phyloP scores from a whole-genome alignment of 1,140 invertebrate species.

The Philaenus spumarius region DNA sequence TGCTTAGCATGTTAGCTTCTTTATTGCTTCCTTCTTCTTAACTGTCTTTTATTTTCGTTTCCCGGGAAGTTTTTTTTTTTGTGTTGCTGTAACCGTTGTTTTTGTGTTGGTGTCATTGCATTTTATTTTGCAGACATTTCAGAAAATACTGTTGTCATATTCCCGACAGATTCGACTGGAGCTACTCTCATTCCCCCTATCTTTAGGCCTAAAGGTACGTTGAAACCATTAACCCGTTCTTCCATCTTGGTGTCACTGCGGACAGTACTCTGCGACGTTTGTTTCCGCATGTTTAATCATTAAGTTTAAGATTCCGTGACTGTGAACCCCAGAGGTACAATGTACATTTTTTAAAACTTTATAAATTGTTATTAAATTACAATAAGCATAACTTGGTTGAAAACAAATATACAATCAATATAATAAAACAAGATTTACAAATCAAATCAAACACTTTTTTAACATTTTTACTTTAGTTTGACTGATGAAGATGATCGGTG shows the following conservation, averaged over 20 bases:
- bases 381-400: too few species aligned
- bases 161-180: slow-evolving; percentile 70
- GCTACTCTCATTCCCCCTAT: slow-evolving; percentile 61
- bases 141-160: slow-evolving; percentile 69
- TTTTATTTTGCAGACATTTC: slow-evolving; percentile 63
- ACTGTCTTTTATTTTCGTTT: slow-evolving; percentile 8
- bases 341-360: too few species aligned
- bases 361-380: too few species aligned
- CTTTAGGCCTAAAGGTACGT: slow-evolving; percentile 63
- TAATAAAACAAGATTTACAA: too few species aligned
- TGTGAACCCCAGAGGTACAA: too few species aligned
- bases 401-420: too few species aligned
- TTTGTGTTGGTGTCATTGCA: slow-evolving; percentile 23
- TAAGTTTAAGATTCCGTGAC: too few species aligned
- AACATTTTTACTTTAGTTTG: too few species aligned
- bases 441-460: too few species aligned
- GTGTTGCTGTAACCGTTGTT: slow-evolving; percentile 20
- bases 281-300: too few species aligned
- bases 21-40: slow-evolving; percentile 2
- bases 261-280: background rate
- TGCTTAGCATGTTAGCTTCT: background rate
- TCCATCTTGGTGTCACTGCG: slow-evolving; percentile 11
- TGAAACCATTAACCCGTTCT: slow-evolving; percentile 23
- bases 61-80: slow-evolving; percentile 17
- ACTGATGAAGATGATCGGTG: too few species aligned